phyloP scores from a whole-genome alignment of 2,797 vertebrate species.

The Lophotriccus pileatus region DNA sequence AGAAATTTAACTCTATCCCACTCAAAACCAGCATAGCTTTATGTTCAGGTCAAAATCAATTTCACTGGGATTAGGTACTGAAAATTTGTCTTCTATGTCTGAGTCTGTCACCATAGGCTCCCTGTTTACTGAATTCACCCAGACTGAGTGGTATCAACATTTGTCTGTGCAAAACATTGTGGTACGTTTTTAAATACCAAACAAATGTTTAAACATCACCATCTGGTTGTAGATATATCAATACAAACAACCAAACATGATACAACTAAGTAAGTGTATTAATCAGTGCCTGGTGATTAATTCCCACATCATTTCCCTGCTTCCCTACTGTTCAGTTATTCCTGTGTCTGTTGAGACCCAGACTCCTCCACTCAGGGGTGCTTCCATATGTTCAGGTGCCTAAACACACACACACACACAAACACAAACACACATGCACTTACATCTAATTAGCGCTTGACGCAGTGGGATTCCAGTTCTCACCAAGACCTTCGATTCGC shows the following conservation, averaged over 20 bases:
- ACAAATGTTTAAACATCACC: conserved; percentile 66
- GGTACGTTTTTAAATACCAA: conserved; percentile 58
- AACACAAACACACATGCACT: background rate
- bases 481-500: background rate
- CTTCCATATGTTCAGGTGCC: background rate
- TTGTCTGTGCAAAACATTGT: conserved; percentile 52
- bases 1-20: background rate
- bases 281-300: conserved; percentile 45
- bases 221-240: conserved; percentile 62
- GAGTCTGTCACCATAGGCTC: background rate
- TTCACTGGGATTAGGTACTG: background rate
- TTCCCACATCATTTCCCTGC: background rate
- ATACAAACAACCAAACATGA: conserved; percentile 64
- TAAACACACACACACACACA: background rate
- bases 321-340: background rate
- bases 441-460: background rate
- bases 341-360: background rate
- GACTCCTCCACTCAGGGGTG: background rate
- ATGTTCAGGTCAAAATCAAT: background rate
- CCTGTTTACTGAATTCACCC: conserved; percentile 4
- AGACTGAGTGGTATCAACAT: conserved; percentile 9
- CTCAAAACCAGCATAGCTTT: background rate
- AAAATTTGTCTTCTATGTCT: background rate
- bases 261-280: conserved; percentile 46
- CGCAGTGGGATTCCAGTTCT: background rate